These are phyloP conservation scores for Pheosia gnoma DNA, from an alignment of 2,888 invertebrate genomes.

Conservation along the genomic window DNA sequence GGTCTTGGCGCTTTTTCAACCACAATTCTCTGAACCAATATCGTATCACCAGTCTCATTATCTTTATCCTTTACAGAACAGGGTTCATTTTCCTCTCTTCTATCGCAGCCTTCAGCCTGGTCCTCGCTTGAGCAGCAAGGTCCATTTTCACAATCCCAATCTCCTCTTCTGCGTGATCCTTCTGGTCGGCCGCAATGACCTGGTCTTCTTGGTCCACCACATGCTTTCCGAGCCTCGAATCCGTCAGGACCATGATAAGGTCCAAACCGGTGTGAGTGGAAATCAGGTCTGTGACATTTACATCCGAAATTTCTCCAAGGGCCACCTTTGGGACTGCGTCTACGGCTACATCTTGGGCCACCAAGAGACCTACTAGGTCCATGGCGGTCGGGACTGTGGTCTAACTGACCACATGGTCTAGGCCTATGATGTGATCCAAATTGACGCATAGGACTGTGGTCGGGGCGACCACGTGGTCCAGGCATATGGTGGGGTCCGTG, in stretches of 20 bases:
- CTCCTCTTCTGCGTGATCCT: conserved; percentile 8
- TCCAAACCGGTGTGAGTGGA: not conserved
- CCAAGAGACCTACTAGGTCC: not conserved
- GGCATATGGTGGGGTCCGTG: conserved; percentile 2
- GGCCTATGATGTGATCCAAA: not conserved
- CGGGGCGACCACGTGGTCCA: not conserved
- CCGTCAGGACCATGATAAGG: not conserved
- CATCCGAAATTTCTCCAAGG: not conserved
- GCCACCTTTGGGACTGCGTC: not conserved
- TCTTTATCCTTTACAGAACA: conserved; percentile 26
- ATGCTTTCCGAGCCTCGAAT: not conserved
- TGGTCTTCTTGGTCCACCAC: conserved; percentile 1
- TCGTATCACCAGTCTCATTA: conserved; percentile 28
- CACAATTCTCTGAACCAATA: conserved; percentile 38
- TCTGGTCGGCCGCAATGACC: conserved; percentile 7
- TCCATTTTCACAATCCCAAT: conserved; percentile 12
- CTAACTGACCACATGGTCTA: not conserved
- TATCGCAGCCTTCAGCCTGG: conserved; percentile 2
- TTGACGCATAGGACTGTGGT: not conserved
- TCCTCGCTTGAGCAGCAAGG: conserved; percentile 22
- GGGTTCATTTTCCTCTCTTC: conserved; percentile 16
- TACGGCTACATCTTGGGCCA: not conserved
- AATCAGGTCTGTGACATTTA: conserved; percentile 1
- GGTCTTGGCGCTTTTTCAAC: conserved; percentile 39
- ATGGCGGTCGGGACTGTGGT: not conserved